Conservation (phyloP, 1,140 invertebrate genomes). For the Plodia interpunctella region DNA sequence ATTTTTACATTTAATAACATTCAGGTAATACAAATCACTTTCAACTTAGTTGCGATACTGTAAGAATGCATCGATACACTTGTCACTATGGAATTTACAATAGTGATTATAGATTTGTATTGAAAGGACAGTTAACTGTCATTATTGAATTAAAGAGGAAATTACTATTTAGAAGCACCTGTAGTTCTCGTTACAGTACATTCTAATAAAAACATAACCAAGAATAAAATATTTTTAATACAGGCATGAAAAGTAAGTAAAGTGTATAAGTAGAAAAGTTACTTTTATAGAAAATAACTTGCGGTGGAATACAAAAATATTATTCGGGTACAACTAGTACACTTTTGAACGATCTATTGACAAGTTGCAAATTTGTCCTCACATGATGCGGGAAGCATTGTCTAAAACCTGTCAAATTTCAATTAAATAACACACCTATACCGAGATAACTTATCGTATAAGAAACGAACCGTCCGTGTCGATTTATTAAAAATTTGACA, state of each 20-base stretch:
- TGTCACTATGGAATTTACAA: too few relatives aligned
- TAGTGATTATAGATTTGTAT: too few relatives aligned
- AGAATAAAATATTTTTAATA: background rate
- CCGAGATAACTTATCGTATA: too few relatives aligned
- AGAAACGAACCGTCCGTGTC: background rate
- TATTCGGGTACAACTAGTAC: too few relatives aligned
- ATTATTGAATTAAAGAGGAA: background rate
- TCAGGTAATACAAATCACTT: slow-evolving; percentile 39
- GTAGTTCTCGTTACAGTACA: background rate
- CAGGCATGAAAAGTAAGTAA: background rate
- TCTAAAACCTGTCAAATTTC: too few relatives aligned
- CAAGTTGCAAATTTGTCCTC: too few relatives aligned
- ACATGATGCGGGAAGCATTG: too few relatives aligned
- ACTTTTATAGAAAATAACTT: background rate
- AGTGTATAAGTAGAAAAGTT: too few relatives aligned
- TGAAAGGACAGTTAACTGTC: background rate
- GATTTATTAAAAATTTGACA: background rate
- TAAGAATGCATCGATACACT: too few relatives aligned
- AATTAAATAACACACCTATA: too few relatives aligned
- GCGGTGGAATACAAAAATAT: too few relatives aligned
- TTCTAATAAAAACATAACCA: background rate
- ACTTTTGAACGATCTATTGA: too few relatives aligned
- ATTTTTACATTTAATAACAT: slow-evolving; percentile 49
- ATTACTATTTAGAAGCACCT: slow-evolving; percentile 6
- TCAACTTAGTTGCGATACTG: slow-evolving; percentile 26